Conservation (phyloP, 2,888 invertebrate genomes). For the Eulithis prunata region DNA sequence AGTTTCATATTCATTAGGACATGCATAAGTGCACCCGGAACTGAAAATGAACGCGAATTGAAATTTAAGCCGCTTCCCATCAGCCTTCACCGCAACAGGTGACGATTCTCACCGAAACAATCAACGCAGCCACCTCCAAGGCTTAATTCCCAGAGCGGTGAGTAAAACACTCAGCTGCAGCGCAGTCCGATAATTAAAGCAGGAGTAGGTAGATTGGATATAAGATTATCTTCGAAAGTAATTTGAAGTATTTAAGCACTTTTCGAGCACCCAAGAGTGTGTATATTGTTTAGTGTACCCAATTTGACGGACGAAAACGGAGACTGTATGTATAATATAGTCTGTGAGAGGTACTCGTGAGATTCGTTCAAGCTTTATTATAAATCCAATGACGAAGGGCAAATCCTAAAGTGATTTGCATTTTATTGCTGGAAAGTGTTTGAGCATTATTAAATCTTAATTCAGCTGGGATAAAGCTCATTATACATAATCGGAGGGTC, state of each 20-base stretch:
- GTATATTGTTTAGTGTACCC: too few relatives aligned
- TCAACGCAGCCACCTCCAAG: conserved; percentile 2
- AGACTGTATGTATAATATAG: too few relatives aligned
- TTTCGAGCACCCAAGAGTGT: too few relatives aligned
- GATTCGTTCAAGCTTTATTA: too few relatives aligned
- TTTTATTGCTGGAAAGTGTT: neutral
- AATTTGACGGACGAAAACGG: too few relatives aligned
- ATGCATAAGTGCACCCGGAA: conserved; percentile 19
- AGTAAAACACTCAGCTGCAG: neutral
- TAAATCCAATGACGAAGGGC: too few relatives aligned
- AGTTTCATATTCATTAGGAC: conserved; percentile 20
- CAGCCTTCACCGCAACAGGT: conserved; percentile 28
- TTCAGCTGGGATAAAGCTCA: neutral
- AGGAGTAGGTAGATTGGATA: too few relatives aligned
- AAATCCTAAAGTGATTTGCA: too few relatives aligned
- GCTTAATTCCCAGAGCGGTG: neutral
- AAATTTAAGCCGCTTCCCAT: conserved; percentile 24
- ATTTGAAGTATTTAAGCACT: too few relatives aligned
- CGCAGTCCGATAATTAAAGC: neutral
- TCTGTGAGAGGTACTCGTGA: too few relatives aligned
- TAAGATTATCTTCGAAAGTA: too few relatives aligned
- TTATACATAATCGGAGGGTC: neutral
- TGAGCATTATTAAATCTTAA: neutral
- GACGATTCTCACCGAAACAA: conserved; percentile 25
- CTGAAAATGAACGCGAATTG: conserved; percentile 22